A percentile compares a stretch with the other conserved stretches of the same genome.
phyloP scores from a whole-genome alignment of 2,797 vertebrate genomes.

The Sebastes matsubarae region DNA sequence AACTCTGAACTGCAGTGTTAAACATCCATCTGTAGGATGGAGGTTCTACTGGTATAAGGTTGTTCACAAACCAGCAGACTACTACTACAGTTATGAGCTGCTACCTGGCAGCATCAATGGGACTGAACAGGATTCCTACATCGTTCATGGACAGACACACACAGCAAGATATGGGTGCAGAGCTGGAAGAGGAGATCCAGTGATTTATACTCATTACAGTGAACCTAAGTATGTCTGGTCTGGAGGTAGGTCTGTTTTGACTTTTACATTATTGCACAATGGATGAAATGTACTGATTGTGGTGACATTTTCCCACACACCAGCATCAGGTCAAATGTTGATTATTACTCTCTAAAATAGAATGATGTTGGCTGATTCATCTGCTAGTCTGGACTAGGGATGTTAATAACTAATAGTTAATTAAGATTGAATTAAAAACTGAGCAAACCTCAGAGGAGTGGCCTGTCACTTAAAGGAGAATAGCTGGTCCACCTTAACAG shows the following conservation, averaged over 20 bases:
- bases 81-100: slow-evolving; percentile 21
- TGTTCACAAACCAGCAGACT: background rate
- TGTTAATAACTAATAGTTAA: no score
- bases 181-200: slow-evolving; percentile 53
- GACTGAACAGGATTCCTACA: slow-evolving; percentile 21
- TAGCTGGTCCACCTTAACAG: no score
- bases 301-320: no score
- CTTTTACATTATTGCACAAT: background rate
- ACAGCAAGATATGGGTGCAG: slow-evolving; percentile 55
- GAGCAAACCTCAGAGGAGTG: no score
- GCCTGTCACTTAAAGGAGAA: no score
- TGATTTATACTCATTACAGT: background rate
- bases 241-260: slow-evolving; percentile 24
- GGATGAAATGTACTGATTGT: background rate
- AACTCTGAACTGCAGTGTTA: slow-evolving; percentile 31
- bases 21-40: slow-evolving; percentile 43
- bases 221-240: slow-evolving; percentile 19
- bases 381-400: no score
- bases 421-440: no score
- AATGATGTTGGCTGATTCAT: no score
- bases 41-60: slow-evolving; percentile 58
- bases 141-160: slow-evolving; percentile 18
- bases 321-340: no score
- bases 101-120: slow-evolving; percentile 30
- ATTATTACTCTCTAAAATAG: no score